Evolutionary conservation across 2,113 vertebrate genomes (phyloP).

Genomic region (Puffinus mauretanicus): DNA sequence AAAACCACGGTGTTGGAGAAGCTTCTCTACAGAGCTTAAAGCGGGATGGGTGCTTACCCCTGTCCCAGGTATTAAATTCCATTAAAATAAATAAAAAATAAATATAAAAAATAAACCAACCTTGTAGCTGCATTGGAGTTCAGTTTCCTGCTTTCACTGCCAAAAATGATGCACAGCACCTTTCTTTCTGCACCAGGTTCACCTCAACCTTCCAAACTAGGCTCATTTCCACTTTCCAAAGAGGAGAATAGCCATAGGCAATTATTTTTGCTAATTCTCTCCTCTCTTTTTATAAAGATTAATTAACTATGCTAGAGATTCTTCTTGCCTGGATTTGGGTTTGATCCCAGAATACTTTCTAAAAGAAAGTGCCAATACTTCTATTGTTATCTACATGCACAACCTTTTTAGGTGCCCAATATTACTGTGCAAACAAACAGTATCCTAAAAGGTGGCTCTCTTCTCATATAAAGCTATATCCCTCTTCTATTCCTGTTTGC

Average conservation of each 20-base stretch:
- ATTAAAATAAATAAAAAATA: not conserved
- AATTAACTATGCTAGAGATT: not conserved
- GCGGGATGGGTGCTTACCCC: accelerated
- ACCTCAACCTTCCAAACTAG: not conserved
- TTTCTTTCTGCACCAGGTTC: not conserved
- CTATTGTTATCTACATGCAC: not conserved
- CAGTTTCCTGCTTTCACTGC: not conserved
- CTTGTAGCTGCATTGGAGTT: not conserved
- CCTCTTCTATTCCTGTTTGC: not conserved
- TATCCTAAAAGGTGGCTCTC: not conserved
- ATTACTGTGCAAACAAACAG: not conserved
- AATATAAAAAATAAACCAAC: not conserved
- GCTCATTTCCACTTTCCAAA: not conserved
- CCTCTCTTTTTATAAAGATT: not conserved
- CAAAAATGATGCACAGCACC: no score
- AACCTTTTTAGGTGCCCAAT: not conserved
- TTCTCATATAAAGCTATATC: not conserved
- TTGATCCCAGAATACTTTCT: not conserved
- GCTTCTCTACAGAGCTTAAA: not conserved
- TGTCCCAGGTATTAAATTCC: not conserved
- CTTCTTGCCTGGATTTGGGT: not conserved
- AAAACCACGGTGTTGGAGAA: not conserved
- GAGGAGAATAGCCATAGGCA: not conserved
- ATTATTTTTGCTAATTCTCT: not conserved
- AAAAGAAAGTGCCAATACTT: not conserved